Conservation (phyloP, 2,113 vertebrate species). For the Herpailurus yagouaroundi region DNA sequence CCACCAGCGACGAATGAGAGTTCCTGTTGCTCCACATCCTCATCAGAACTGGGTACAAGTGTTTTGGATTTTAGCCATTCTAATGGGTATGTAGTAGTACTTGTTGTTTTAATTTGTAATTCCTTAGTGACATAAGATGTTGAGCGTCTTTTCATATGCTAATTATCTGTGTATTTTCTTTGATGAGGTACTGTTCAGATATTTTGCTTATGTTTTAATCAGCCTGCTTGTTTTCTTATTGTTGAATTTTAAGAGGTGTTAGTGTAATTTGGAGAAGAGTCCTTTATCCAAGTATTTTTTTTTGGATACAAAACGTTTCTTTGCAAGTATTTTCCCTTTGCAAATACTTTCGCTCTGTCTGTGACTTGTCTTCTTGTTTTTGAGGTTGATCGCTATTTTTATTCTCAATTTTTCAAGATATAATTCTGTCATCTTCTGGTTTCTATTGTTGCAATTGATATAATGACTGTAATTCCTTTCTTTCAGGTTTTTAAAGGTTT, state of each 20-base stretch:
- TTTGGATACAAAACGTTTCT: neutral
- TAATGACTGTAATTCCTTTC: neutral
- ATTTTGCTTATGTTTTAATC: neutral
- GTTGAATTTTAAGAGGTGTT: neutral
- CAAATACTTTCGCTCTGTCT: neutral
- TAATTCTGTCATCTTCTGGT: neutral
- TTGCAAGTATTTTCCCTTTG: neutral
- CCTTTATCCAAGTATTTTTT: neutral
- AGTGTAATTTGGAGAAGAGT: neutral
- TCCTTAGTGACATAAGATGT: no score
- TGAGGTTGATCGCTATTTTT: neutral
- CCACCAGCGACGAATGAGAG: neutral
- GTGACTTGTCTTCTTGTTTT: neutral
- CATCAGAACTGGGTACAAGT: neutral
- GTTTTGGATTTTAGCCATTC: neutral
- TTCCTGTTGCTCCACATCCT: neutral
- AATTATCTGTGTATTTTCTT: neutral
- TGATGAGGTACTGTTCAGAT: neutral
- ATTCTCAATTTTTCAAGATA: neutral
- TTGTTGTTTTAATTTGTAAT: neutral
- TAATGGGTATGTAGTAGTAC: neutral
- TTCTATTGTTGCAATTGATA: neutral
- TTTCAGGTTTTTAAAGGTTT: neutral
- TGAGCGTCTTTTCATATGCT: neutral
- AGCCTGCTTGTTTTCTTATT: neutral